Conservation (phyloP, 2,797 vertebrate species). For the Pseudochirops cupreus region DNA sequence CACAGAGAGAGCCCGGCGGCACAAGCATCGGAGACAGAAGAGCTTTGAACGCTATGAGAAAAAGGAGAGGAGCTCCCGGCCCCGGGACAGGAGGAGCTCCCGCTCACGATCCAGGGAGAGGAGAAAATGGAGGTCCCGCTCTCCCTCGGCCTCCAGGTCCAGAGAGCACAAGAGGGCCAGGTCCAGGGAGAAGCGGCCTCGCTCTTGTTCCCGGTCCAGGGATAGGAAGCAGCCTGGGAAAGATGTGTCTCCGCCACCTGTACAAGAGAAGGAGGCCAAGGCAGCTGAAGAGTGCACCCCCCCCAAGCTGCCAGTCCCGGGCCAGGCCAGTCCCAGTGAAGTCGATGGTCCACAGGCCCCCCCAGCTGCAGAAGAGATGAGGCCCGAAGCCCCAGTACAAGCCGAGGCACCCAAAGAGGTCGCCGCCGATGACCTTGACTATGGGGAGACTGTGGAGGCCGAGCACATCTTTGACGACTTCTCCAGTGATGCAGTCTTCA, state of each 20-base stretch:
- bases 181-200: constrained; percentile 81
- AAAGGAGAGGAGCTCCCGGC: constrained; percentile 74
- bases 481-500: constrained; percentile 58
- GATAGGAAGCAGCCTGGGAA: constrained; percentile 75
- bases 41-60: constrained; percentile 79
- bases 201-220: constrained; percentile 81
- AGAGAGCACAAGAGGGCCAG: constrained; percentile 78
- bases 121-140: constrained; percentile 83
- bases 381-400: accelerated
- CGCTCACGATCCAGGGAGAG: constrained; percentile 90
- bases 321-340: accelerated
- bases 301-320: accelerated
- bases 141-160: constrained; percentile 64
- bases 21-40: constrained; percentile 82
- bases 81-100: constrained; percentile 85
- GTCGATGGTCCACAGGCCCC: accelerated
- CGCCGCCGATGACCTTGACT: constrained; percentile 59
- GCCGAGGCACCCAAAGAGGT: constrained; percentile 22
- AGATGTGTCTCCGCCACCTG: constrained; percentile 47
- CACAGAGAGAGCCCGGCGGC: constrained; percentile 85
- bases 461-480: constrained; percentile 77
- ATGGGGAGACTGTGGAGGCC: constrained; percentile 72
- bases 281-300: background rate
- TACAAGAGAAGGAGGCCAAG: background rate
- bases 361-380: accelerated